These are phyloP conservation scores for Apodemia duryi DNA, from an alignment of 2,888 invertebrate species.

Conservation along the genomic window DNA sequence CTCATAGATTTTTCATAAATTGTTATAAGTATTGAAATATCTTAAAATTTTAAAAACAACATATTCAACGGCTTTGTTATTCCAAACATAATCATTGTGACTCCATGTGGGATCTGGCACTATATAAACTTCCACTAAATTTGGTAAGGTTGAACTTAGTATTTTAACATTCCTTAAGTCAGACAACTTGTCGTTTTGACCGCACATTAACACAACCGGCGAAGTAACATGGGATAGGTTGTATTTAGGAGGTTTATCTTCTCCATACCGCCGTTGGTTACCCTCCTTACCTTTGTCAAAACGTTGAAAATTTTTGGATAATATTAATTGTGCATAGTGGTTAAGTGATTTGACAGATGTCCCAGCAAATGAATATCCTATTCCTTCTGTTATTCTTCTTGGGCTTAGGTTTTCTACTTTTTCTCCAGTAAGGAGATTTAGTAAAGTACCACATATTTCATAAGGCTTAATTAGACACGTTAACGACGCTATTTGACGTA, in stretches of 20 bases:
- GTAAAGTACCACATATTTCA: too few relatives aligned
- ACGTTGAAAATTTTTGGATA: slow-evolving; percentile 12
- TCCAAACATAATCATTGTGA: slow-evolving; percentile 36
- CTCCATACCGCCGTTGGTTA: slow-evolving; percentile 12
- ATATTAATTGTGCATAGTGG: slow-evolving; percentile 16
- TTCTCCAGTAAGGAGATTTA: too few relatives aligned
- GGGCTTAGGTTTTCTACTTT: too few relatives aligned
- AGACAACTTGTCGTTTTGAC: slow-evolving; percentile 41
- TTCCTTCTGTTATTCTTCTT: slow-evolving; percentile 7
- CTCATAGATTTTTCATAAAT: neutral
- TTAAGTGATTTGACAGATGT: neutral
- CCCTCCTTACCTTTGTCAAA: slow-evolving; percentile 10
- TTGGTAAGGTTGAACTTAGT: slow-evolving; percentile 37
- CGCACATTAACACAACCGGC: slow-evolving; percentile 38
- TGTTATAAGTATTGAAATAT: neutral
- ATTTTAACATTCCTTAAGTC: slow-evolving; percentile 38
- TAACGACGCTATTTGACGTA: too few relatives aligned
- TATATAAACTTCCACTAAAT: slow-evolving; percentile 33
- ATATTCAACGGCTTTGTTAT: slow-evolving; percentile 28
- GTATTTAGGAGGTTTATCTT: slow-evolving; percentile 40
- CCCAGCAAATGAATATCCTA: neutral
- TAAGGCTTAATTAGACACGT: too few relatives aligned
- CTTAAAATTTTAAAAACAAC: slow-evolving; percentile 30
- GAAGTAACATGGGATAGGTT: slow-evolving; percentile 42
- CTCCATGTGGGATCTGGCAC: slow-evolving; percentile 23